Evolutionary conservation across 2,888 invertebrate genomes (phyloP), one percentile per base, ranked within the genome.

Genomic region (Allygus modestus): DNA sequence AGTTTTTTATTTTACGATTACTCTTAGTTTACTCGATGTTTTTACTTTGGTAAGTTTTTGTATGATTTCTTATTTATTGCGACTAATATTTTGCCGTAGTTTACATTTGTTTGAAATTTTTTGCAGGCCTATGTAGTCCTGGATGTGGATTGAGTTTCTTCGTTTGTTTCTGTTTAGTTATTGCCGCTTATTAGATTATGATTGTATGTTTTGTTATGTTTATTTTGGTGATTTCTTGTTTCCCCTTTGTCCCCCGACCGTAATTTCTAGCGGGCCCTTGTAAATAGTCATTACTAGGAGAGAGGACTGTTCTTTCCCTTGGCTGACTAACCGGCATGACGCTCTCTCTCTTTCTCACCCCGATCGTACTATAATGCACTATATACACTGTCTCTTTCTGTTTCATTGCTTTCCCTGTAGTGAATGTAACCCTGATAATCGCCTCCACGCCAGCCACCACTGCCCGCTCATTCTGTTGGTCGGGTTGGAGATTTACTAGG

Each of bases 391-490:
- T 79, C 33, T 79, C 79, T 79, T 79, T 79, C 79, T 79, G 79
- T 79, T 79, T 79, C 79, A 79, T 37, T 58, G 79, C 79, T 79
- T 79, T 79, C 54, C 79, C 79, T 58, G 79, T 79, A 79, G 79
- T 79, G 79, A 58, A 79, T 79, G 79, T 79, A 77, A 79, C 79
- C 79, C 79, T 51, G 77, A 46, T 77, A 37, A 41, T 31, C 58
- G 11, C 37, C 79, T 58, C n/a, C 33, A n/a, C 26, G 31, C 79
- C 58, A 20, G 33, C 79, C 79, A 79, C 79, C 79, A 79, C 79
- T 79, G 26, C 73, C 12, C 20, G 7, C 54, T 46, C 46, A 46
- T 37, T 37, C 37, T 37, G 37, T 37, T 9, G 9, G 4, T 37
- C 4, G 37, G 37, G 51, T 51, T 17, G 41, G 51, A 51, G 37